Evolutionary conservation across 2,113 vertebrate genomes (phyloP).

Genomic region (Smithornis capensis): DNA sequence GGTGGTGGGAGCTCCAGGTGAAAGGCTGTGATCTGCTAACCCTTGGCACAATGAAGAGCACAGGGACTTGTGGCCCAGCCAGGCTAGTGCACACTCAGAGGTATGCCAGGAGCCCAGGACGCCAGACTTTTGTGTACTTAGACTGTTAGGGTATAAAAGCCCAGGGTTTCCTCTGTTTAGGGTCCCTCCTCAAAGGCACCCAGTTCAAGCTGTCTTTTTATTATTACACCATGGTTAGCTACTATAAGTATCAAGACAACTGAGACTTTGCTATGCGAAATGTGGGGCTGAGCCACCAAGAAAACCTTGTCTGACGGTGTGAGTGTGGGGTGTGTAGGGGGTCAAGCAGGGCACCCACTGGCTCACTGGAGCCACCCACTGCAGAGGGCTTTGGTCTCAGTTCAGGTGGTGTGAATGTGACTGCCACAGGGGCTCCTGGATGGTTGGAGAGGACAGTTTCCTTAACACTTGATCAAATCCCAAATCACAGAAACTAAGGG

Average conservation of each 20-base stretch:
- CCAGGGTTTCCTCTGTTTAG: not conserved
- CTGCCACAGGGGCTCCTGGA: not conserved
- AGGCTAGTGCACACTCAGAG: fast-evolving
- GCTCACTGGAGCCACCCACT: not conserved
- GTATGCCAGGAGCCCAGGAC: not conserved
- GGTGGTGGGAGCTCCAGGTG: not conserved
- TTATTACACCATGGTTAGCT: not conserved
- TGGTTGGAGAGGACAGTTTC: not conserved
- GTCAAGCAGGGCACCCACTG: not conserved
- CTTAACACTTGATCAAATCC: not conserved
- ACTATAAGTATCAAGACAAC: not conserved
- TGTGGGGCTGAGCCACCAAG: fast-evolving
- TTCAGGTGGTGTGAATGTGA: not conserved
- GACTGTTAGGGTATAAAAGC: not conserved
- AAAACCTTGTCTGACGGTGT: not conserved
- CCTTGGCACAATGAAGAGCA: not conserved
- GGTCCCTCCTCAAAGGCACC: not conserved
- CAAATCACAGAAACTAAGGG: not conserved
- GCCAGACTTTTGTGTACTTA: not conserved
- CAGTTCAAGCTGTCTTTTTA: not conserved
- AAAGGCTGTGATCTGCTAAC: not conserved
- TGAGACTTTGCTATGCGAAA: not conserved
- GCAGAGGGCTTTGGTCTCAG: not conserved
- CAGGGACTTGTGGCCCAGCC: not conserved
- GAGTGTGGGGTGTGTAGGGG: not conserved